A percentile compares a stretch with the other conserved stretches of the same genome.
phyloP scores from a whole-genome alignment of 2,113 vertebrate genomes.

The Oreochromis niloticus region DNA sequence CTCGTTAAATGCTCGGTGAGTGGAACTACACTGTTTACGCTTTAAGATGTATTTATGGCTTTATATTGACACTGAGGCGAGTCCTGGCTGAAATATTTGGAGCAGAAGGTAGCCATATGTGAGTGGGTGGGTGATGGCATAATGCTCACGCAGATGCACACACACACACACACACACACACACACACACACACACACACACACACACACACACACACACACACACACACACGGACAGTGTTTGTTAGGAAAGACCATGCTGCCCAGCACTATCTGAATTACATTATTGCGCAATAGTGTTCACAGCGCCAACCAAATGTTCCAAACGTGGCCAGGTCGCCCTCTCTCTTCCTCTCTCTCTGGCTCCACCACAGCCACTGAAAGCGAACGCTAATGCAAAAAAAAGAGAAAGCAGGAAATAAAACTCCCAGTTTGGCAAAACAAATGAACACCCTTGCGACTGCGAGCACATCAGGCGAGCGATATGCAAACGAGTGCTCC shows the following conservation, averaged over 20 bases:
- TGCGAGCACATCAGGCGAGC: conserved; percentile 2
- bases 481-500: conserved; percentile 27
- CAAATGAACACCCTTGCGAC: conserved; percentile 15
- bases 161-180: not conserved
- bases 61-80: not conserved
- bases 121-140: conserved; percentile 18
- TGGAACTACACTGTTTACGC: not conserved
- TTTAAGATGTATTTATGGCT: not conserved
- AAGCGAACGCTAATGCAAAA: not conserved
- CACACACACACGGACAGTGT: not conserved
- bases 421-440: conserved; percentile 31
- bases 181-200: not conserved
- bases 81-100: conserved; percentile 1
- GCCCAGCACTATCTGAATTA: conserved; percentile 11
- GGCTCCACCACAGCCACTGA: not conserved
- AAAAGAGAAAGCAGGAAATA: not conserved
- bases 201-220: not conserved
- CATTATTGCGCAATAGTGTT: not conserved
- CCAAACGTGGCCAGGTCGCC: not conserved
- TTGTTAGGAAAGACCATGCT: conserved; percentile 3
- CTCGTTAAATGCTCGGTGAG: not conserved
- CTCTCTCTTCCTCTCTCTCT: not conserved
- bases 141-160: conserved; percentile 1
- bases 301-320: conserved; percentile 11
- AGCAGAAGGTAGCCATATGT: conserved; percentile 55